These are phyloP conservation scores for Bombylius discolor DNA, from an alignment of 2,888 invertebrate genomes.

Conservation along the genomic window DNA sequence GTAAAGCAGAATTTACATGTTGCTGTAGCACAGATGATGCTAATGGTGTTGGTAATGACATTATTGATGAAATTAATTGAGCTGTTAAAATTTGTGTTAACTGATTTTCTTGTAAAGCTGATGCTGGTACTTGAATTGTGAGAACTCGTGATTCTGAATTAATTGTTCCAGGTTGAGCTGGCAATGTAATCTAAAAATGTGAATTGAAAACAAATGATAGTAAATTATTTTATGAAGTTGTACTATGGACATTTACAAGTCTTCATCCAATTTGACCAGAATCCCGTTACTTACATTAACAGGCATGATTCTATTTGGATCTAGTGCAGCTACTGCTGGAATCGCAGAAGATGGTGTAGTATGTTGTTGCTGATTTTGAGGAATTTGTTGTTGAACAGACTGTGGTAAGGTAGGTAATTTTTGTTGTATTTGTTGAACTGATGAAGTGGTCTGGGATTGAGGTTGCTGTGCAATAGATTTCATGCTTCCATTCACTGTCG, in stretches of 20 bases:
- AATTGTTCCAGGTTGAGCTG: slow-evolving; percentile 60
- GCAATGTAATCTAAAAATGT: slow-evolving; percentile 57
- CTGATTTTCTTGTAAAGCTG: slow-evolving; percentile 62
- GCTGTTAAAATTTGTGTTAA: slow-evolving; percentile 63
- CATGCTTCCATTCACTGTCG: slow-evolving; percentile 14
- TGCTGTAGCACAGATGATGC: slow-evolving; percentile 77
- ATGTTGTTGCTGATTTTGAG: slow-evolving; percentile 18
- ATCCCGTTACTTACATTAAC: slow-evolving; percentile 37
- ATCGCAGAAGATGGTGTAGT: slow-evolving; percentile 23
- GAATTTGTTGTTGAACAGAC: slow-evolving; percentile 12
- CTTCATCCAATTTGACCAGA: too few relatives aligned
- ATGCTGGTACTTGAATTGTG: slow-evolving; percentile 82
- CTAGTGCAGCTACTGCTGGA: slow-evolving; percentile 37
- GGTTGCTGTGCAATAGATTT: slow-evolving; percentile 5
- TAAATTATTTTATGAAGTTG: too few relatives aligned
- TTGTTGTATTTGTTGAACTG: slow-evolving; percentile 3
- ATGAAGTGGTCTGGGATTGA: not conserved
- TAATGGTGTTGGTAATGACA: slow-evolving; percentile 68
- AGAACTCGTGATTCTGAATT: slow-evolving; percentile 57
- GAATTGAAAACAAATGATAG: slow-evolving; percentile 1
- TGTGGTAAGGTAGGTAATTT: slow-evolving; percentile 2
- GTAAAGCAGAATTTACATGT: slow-evolving; percentile 71
- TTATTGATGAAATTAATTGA: slow-evolving; percentile 78
- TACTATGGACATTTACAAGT: too few relatives aligned
- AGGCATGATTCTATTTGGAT: slow-evolving; percentile 44